These are phyloP conservation scores for Caenorhabditis sulstoni DNA, from an alignment of 2,888 invertebrate genomes.

Conservation along the genomic window DNA sequence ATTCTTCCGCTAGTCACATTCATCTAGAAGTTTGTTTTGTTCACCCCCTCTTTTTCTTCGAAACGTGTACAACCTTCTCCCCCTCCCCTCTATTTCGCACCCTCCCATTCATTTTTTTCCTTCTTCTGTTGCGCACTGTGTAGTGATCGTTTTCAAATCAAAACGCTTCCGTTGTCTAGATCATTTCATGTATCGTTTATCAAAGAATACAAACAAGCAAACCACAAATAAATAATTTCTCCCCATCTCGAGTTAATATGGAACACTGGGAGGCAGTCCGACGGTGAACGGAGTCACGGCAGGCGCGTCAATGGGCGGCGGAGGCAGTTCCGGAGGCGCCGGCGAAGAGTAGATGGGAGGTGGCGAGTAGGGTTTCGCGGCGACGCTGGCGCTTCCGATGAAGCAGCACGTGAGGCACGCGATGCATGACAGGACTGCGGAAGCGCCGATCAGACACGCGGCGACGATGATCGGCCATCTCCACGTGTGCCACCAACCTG, in stretches of 20 bases:
- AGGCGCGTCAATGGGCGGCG: constrained; percentile 46
- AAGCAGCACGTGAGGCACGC: constrained; percentile 47
- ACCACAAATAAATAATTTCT: background rate
- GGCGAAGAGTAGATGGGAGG: constrained; percentile 53
- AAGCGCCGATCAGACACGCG: constrained; percentile 24
- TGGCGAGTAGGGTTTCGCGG: constrained; percentile 40
- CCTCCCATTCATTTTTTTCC: background rate
- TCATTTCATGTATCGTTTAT: background rate
- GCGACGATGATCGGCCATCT: constrained; percentile 46
- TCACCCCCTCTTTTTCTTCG: constrained; percentile 15
- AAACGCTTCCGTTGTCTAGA: background rate
- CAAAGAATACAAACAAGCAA: constrained; percentile 19
- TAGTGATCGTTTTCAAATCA: background rate
- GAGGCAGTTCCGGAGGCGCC: constrained; percentile 45
- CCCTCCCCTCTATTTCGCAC: no score
- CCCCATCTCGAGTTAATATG: constrained; percentile 19
- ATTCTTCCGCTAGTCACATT: constrained; percentile 20
- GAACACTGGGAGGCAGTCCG: constrained; percentile 47
- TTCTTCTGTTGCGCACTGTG: no score
- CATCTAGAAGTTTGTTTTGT: constrained; percentile 9
- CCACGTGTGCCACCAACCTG: constrained; percentile 53
- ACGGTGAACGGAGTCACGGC: constrained; percentile 50
- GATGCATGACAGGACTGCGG: constrained; percentile 16
- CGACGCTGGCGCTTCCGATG: constrained; percentile 39
- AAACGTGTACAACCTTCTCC: constrained; percentile 20